Base-by-base conservation (phyloP, 1,140 invertebrate species). In the Caerostris darwini region DNA sequence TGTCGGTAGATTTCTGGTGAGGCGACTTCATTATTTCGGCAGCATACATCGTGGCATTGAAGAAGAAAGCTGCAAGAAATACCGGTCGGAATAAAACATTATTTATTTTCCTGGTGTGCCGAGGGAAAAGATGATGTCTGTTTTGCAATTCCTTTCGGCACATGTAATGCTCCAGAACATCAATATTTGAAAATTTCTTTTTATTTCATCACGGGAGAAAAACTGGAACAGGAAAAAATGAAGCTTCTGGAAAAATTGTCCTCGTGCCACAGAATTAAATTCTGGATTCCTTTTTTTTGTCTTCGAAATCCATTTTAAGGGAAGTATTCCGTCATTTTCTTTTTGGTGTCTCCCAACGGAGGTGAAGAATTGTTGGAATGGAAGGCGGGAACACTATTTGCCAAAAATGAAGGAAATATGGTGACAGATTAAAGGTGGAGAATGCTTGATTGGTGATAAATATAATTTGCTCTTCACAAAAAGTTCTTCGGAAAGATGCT, bases 261-360 rank as follows among this genome's bases (percentile, higher is more conserved):
- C 82, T 10, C 82, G 82, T 85, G 82, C 82, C 82, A 19, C 82
- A 85, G 82, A 85, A 85, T 85, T 85, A 57, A 85, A 85, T 85
- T 85, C 82, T 7, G 54, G 17, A 54, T n/a, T 17, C 34, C 34
- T 34, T 34, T 77, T 50, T 77, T 77, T 77, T 77, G 19, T 8
- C 5, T 34, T 58, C 17, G 82, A 56, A 85, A 85, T 85, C 82
- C 56, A 85, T 85, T 85, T 85, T 85, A 17, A 34, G 34, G 34
- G 54, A 56, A 19, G 14, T 17, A 50, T 85, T 56, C 12, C 14
- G 6, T n/a, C 19, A 58, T 85, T 85, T 58, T 85, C 14, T 57
- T 85, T n/a, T 34, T 85, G 14, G 19, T 17, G 8, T 77, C 3
- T 8, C 10, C n/a, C n/a, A 56, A 5, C 8, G 71, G 71, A 12